Percentiles rank a stretch among this genome's conserved stretches.
phyloP scores from a whole-genome alignment of 2,113 vertebrate genomes.

The Corythornis vintsioides region DNA sequence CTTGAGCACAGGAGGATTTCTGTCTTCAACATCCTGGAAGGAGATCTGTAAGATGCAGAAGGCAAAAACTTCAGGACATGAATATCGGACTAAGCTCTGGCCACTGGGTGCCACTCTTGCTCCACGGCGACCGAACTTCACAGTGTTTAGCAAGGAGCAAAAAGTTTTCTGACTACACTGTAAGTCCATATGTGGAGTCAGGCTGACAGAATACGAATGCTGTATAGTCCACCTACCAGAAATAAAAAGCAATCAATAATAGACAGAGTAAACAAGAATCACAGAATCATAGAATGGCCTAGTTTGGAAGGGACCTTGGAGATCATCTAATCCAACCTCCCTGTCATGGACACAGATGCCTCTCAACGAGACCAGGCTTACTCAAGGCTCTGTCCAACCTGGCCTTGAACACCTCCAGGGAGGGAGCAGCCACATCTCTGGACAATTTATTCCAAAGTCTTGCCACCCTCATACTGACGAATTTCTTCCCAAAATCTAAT shows the following conservation, averaged over 20 bases:
- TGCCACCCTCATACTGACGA: no score
- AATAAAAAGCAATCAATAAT: constrained; percentile 69
- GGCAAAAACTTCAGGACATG: background rate
- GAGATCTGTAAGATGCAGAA: background rate
- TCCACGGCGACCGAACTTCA: constrained; percentile 15
- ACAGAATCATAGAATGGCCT: no score
- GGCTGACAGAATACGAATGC: constrained; percentile 40
- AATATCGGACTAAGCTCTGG: background rate
- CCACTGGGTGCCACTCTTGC: constrained; percentile 77
- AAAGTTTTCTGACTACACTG: constrained; percentile 38
- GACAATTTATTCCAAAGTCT: no score
- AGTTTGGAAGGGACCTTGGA: no score
- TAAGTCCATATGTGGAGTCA: background rate
- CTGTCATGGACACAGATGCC: no score
- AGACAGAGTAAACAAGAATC: background rate
- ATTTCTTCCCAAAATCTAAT: no score
- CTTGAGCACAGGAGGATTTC: background rate
- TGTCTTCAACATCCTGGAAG: background rate
- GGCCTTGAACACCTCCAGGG: no score
- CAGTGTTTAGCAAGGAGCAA: background rate
- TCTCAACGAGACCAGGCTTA: no score
- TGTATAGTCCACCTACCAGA: background rate
- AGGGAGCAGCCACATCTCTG: no score
- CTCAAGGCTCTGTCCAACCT: no score
- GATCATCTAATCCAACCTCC: no score